Conservation (phyloP, 1,140 invertebrate species). For the Drosophila equinoxialis region DNA sequence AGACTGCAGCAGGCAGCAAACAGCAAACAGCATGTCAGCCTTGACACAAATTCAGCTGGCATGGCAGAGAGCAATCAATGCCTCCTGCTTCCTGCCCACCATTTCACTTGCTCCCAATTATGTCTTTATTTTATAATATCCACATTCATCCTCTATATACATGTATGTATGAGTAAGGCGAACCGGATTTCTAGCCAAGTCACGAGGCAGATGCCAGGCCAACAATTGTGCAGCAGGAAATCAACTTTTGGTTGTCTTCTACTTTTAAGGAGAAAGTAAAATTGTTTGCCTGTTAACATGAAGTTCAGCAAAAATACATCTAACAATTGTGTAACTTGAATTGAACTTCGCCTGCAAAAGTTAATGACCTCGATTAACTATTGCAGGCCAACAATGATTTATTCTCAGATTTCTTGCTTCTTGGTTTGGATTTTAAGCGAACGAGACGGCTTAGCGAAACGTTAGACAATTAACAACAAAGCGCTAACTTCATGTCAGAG, state of each 20-base stretch:
- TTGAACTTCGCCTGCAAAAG: conserved; percentile 67
- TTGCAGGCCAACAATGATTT: conserved; percentile 38
- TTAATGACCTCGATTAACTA: conserved; percentile 67
- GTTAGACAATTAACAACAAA: conserved; percentile 58
- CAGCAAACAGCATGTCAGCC: conserved; percentile 53
- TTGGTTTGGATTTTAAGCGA: background rate
- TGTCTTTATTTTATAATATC: conserved; percentile 68
- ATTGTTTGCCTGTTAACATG: conserved; percentile 58
- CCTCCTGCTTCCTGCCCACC: conserved; percentile 17
- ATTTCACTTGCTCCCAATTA: conserved; percentile 51
- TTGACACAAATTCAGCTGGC: conserved; percentile 66
- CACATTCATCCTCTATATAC: background rate
- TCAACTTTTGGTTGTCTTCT: conserved; percentile 71
- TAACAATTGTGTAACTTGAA: conserved; percentile 58
- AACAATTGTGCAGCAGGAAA: conserved; percentile 62
- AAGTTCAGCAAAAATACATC: conserved; percentile 45
- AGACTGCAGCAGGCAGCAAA: conserved; percentile 2
- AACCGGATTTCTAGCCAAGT: conserved; percentile 72
- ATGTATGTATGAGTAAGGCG: background rate
- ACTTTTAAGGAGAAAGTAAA: conserved; percentile 78
- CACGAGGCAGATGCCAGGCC: conserved; percentile 69
- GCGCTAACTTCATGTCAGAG: conserved; percentile 53
- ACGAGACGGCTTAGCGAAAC: conserved; percentile 50
- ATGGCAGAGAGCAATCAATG: conserved; percentile 42
- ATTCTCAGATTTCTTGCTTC: conserved; percentile 29